Evolutionary conservation across 2,888 invertebrate genomes (phyloP), one percentile per base, ranked within the genome.

Genomic region (Acrobeloides nanus): DNA sequence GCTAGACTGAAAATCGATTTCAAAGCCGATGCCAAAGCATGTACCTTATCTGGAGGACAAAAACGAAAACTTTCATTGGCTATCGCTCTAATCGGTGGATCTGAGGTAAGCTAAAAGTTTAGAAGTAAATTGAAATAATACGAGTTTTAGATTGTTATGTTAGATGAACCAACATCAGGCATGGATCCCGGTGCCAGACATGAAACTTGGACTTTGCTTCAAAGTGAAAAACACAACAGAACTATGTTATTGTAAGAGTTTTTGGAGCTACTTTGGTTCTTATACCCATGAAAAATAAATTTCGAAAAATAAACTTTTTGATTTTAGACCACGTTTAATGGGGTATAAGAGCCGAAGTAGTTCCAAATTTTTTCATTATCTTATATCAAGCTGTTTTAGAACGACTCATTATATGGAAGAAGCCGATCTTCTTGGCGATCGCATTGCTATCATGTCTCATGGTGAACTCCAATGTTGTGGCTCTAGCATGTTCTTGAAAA

Each of bases 401-500:
- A 85, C 87, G 0, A 86, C 86, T 0, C 86, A 88, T 75, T 87
- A 86, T 73, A 54, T 50, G 50, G 50, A 50, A 88, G 88, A 89
- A 76, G 88, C 88, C 1, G 88, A 89, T 75, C 79, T 85, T 33
- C 79, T 88, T 1, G 88, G 87, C 0, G 88, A 88, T 75, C 48
- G 62, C 12, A 86, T 88, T 58, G 87, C 86, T 7, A 87, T 89
- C 48, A 85, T 89, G 85, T 82, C 86, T 2, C 82, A 82, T 38
- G 88, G 88, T 1, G 80, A 82, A 29, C 76, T 88, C 32, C 84
- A 85, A 67, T 87, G 87, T 68, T 82, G 83, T 62, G 88, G 87
- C 6, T 83, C 84, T 0, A 84, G 86, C 8, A 63, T 80, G 51
- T 80, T 77, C 62, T 79, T 89, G 31, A 89, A 88, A 74, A 84